These are phyloP conservation scores for Gallinago jamesoni DNA, from an alignment of 2,113 vertebrate species.

Conservation along the genomic window DNA sequence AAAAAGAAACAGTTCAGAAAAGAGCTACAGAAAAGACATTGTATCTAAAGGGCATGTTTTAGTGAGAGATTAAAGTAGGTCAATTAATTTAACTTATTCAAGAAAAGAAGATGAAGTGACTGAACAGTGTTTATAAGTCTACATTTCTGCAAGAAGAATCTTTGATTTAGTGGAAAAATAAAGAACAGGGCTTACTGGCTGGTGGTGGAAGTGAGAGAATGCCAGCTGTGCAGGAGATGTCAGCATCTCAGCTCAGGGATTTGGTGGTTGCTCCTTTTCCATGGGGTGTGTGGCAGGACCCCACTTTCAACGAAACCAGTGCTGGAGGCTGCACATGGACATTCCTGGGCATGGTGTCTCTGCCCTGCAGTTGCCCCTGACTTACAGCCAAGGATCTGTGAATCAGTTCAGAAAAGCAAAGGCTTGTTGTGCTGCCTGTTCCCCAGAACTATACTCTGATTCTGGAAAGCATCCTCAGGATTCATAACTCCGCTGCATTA, in stretches of 20 bases:
- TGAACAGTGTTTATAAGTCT: conserved; percentile 19
- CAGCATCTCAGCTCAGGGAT: background rate
- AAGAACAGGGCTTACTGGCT: conserved; percentile 4
- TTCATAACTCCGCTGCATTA: background rate
- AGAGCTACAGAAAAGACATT: background rate
- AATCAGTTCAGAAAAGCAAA: background rate
- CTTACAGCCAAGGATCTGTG: background rate
- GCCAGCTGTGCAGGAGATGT: background rate
- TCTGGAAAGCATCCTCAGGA: background rate
- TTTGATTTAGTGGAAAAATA: conserved; percentile 49
- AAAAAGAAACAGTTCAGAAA: background rate
- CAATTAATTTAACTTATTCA: conserved; percentile 34
- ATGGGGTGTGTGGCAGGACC: accelerated
- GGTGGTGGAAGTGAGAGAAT: background rate
- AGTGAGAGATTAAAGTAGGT: background rate
- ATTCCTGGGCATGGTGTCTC: background rate
- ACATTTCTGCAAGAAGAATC: conserved; percentile 17
- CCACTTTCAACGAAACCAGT: background rate
- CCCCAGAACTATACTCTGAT: background rate
- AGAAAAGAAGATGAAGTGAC: conserved; percentile 33
- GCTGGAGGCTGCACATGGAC: background rate
- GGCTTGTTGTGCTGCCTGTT: background rate
- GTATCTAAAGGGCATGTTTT: conserved; percentile 11
- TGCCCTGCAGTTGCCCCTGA: background rate
- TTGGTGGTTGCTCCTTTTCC: background rate